Evolutionary conservation across 2,888 invertebrate genomes (phyloP).

Genomic region (Emmelina monodactyla): DNA sequence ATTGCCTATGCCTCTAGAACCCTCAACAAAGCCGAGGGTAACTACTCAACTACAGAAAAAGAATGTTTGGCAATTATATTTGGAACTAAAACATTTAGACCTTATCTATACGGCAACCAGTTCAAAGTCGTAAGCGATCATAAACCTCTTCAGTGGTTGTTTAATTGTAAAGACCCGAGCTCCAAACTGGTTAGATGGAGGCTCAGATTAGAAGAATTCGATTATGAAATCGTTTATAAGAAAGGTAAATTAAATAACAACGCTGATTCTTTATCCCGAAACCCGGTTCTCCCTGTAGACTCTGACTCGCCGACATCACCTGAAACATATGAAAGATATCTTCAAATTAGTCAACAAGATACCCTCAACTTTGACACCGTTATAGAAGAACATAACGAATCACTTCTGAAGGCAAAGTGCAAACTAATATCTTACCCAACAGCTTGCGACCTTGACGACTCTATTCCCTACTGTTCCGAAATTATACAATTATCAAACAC

Average conservation of each 20-base stretch:
- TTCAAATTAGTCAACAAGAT: not conserved
- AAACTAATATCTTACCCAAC: not conserved
- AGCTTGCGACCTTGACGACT: not conserved
- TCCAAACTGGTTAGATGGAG: conserved; percentile 11
- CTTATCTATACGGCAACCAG: conserved; percentile 1
- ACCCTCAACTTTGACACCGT: not conserved
- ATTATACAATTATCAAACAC: not conserved
- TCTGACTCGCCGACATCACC: not conserved
- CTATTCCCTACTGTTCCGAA: not conserved
- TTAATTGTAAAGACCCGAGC: conserved; percentile 4
- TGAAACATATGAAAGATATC: conserved; percentile 1
- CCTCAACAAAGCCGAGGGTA: too few species aligned
- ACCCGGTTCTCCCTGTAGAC: too few species aligned
- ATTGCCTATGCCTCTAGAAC: conserved; percentile 7
- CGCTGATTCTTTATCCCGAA: conserved; percentile 1
- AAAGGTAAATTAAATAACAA: conserved; percentile 11
- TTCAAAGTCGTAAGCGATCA: conserved; percentile 5
- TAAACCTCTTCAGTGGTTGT: conserved; percentile 4
- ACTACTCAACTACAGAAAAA: too few species aligned
- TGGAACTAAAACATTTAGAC: conserved; percentile 4
- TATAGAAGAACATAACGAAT: too few species aligned
- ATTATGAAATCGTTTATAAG: conserved; percentile 14
- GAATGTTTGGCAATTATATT: too few species aligned
- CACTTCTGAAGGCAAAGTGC: too few species aligned
- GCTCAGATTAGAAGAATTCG: conserved; percentile 14